Conservation (phyloP, 2,888 invertebrate genomes). For the Temnothorax rugatulus region DNA sequence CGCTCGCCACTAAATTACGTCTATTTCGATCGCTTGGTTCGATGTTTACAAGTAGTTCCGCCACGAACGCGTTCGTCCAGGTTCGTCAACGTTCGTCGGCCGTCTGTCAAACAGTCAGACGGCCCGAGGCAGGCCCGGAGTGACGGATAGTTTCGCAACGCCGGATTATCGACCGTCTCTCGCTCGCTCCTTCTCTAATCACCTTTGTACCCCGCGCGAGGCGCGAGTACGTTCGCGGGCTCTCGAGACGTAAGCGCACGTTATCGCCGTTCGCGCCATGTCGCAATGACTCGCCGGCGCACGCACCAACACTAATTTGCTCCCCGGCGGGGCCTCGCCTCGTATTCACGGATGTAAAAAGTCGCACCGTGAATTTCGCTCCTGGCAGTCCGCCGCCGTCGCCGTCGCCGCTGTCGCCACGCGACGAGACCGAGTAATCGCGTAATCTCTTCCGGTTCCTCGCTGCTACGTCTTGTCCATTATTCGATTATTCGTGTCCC, state of each 20-base stretch:
- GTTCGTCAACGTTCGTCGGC: no score
- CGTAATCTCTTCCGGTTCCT: neutral
- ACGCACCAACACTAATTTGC: neutral
- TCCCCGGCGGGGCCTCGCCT: neutral
- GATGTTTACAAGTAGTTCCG: neutral
- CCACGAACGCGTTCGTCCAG: neutral
- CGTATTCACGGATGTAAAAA: neutral
- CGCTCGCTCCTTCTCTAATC: neutral
- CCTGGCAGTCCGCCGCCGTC: neutral
- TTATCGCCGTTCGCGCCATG: no score
- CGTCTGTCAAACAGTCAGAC: neutral
- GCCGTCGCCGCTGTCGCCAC: neutral
- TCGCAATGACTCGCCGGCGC: slow-evolving; percentile 58
- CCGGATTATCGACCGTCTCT: slow-evolving; percentile 1
- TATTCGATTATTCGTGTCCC: neutral
- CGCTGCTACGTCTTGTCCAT: neutral
- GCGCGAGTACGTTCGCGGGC: no score
- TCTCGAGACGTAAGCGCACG: slow-evolving; percentile 14
- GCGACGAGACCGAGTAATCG: neutral
- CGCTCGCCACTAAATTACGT: neutral
- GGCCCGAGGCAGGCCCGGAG: no score
- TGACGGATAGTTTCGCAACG: neutral
- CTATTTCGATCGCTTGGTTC: neutral
- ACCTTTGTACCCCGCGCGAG: slow-evolving; percentile 11
- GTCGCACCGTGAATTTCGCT: neutral